These are phyloP conservation scores for Holocentrus rufus DNA, from an alignment of 2,797 vertebrate species.

Conservation along the genomic window DNA sequence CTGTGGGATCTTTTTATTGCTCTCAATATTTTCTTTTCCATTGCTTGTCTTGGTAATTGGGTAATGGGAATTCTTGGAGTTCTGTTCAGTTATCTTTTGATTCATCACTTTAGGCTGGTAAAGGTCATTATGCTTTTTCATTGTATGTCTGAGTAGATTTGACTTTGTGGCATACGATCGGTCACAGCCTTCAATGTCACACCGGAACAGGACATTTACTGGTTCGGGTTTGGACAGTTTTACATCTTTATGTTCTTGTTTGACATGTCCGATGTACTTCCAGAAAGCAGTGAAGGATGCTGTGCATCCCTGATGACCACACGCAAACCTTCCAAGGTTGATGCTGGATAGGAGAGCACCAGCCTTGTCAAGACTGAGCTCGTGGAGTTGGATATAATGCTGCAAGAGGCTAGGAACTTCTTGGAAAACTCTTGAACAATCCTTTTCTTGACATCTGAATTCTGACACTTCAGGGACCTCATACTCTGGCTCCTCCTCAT, in stretches of 20 bases:
- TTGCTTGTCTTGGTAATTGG: constrained; percentile 82
- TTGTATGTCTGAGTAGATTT: constrained; percentile 92
- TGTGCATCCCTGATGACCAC: constrained; percentile 90
- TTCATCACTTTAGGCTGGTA: constrained; percentile 90
- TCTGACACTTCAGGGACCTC: constrained; percentile 84
- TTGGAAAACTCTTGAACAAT: constrained; percentile 95
- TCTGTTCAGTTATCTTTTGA: constrained; percentile 84
- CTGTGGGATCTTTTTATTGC: constrained; percentile 82
- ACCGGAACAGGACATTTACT: constrained; percentile 87
- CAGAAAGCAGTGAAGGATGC: constrained; percentile 86
- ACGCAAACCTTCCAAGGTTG: constrained; percentile 87
- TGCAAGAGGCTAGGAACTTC: constrained; percentile 90
- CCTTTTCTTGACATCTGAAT: constrained; percentile 92
- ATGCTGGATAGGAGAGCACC: constrained; percentile 82
- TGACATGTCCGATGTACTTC: constrained; percentile 90
- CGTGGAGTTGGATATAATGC: constrained; percentile 94
- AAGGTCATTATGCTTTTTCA: constrained; percentile 95
- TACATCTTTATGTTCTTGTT: constrained; percentile 86
- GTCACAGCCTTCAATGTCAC: constrained; percentile 93
- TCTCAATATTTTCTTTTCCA: constrained; percentile 86
- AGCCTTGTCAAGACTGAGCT: constrained; percentile 88
- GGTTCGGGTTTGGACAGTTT: constrained; percentile 75
- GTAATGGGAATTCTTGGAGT: constrained; percentile 77
- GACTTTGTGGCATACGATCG: constrained; percentile 95
- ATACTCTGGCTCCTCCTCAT: constrained; percentile 78